phyloP scores from a whole-genome alignment of 1,140 invertebrate species.

The Camponotus floridanus region DNA sequence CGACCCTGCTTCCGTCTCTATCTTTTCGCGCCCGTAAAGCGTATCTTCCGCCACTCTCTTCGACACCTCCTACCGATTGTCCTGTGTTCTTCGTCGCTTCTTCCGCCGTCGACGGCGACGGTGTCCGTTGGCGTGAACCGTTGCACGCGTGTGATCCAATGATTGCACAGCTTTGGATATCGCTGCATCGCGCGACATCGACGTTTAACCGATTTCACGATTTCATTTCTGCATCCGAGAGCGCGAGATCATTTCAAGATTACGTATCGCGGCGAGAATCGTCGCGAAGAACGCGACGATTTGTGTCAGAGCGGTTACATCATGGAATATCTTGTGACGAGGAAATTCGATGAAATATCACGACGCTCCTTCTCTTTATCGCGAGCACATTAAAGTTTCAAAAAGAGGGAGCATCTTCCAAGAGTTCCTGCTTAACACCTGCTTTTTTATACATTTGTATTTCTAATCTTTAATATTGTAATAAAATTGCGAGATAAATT shows the following conservation, averaged over 20 bases:
- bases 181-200: constrained; percentile 64
- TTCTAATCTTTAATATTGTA: background rate
- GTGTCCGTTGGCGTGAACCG: constrained; percentile 72
- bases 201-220: constrained; percentile 62
- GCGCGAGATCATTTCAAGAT: background rate
- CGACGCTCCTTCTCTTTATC: background rate
- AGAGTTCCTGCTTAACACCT: background rate
- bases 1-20: constrained; percentile 30
- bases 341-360: background rate
- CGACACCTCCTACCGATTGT: constrained; percentile 12
- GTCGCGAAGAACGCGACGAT: background rate
- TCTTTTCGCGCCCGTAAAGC: constrained; percentile 27
- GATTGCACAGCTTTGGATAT: background rate
- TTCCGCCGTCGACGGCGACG: constrained; percentile 34
- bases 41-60: constrained; percentile 29
- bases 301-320: background rate
- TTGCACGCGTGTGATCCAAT: background rate
- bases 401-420: background rate
- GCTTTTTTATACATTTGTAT: background rate
- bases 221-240: background rate
- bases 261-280: constrained; percentile 25
- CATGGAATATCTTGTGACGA: background rate
- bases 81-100: background rate
- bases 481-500: background rate
- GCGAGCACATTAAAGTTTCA: background rate